Base-by-base conservation (phyloP, 2,113 vertebrate genomes). In the Thomomys bottae region DNA sequence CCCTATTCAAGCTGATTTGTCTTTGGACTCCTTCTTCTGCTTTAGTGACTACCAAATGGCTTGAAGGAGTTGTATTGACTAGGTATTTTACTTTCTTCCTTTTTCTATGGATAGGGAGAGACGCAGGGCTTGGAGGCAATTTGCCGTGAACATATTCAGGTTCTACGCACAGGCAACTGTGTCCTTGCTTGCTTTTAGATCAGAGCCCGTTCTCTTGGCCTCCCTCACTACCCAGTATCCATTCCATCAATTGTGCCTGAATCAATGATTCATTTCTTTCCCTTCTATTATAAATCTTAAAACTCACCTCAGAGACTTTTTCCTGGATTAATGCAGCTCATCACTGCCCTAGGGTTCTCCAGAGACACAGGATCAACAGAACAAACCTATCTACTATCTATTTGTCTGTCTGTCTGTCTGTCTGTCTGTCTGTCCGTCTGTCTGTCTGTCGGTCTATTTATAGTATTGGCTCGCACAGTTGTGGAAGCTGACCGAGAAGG, bases 301-400 rank as follows among this genome's bases (percentile, higher is more conserved):
- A 54, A 54, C 49, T 54, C 49, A 17, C 30, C 70, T 83, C 70
- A 24, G 49, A 36, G 36, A 76, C 63, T 54, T 2, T 71, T 86
- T 90, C 92, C 57, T 42, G 72, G 36, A 68, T 84, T 59, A 38
- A 80, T 87, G 83, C n/a, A 72, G 54, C 12, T 54, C 23, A 70
- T 40, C 42, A 28, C 34, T 84, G 24, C 59, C 57, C 42, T 64
- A 15, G 64, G 45, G 24, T 64, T 71, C 67, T 79, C 45, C 30
- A 79, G 24, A 54, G 49, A 54, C 14, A 15, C 18, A 54, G 49
- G 32, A 42, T 6, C 73, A 42, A 57, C 40, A 49, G 54, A 63
- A 71, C 26, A 5, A 70, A 15, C 4, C 1, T 40, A 32, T 28
- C 32, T 66, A 18, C n/a, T n/a, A 66, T 67, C 9, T 61, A 61